phyloP scores from a whole-genome alignment of 2,888 invertebrate genomes.

The Tenthredo mesomela region DNA sequence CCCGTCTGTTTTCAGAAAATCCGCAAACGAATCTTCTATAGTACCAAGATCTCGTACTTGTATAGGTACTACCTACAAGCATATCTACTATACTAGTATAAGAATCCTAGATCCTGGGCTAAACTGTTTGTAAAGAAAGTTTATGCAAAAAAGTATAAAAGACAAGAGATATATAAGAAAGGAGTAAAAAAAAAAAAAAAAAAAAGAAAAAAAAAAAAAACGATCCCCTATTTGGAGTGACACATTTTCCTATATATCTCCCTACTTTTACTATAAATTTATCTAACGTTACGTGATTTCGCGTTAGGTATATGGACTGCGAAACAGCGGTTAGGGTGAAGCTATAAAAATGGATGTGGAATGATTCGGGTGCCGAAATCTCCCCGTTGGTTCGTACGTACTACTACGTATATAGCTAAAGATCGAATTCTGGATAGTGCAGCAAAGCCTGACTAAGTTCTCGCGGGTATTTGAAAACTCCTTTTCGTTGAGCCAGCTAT shows the following conservation, averaged over 20 bases:
- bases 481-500: conserved; percentile 37
- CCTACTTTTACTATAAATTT: not conserved
- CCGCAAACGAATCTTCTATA: conserved; percentile 19
- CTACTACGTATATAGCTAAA: too few species aligned
- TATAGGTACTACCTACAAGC: too few species aligned
- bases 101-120: conserved; percentile 12
- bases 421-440: conserved; percentile 35
- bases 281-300: not conserved
- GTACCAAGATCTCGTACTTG: not conserved
- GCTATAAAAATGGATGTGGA: conserved; percentile 45
- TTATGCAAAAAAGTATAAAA: not conserved
- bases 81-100: not conserved
- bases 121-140: conserved; percentile 15
- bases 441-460: conserved; percentile 44
- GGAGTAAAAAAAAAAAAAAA: not conserved
- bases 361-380: conserved; percentile 36
- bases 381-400: not conserved
- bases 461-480: conserved; percentile 31
- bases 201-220: not conserved
- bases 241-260: not conserved
- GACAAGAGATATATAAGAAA: not conserved
- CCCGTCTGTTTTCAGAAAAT: conserved; percentile 6
- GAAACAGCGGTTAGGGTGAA: conserved; percentile 29
- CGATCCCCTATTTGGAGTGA: not conserved
- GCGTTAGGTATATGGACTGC: conserved; percentile 33